These are phyloP conservation scores for Notodonta dromedarius DNA, from an alignment of 2,888 invertebrate species.

Conservation along the genomic window DNA sequence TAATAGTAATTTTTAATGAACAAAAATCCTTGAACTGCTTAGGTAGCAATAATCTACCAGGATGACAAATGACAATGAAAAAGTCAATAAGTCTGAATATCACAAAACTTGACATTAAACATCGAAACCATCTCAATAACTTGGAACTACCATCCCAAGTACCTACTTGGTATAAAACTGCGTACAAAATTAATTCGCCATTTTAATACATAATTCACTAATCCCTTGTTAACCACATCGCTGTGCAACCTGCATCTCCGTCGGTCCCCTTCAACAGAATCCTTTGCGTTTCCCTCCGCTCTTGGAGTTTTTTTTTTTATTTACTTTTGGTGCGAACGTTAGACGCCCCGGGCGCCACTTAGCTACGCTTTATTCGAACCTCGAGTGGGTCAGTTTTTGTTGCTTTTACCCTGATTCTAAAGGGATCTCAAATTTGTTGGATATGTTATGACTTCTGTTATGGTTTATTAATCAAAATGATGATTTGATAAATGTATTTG, in stretches of 20 bases:
- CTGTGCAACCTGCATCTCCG: constrained; percentile 31
- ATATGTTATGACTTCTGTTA: background rate
- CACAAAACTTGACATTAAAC: no score
- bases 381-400: constrained; percentile 44
- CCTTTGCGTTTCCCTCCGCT: constrained; percentile 64
- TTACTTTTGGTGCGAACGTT: constrained; percentile 60
- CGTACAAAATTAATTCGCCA: background rate
- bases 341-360: constrained; percentile 68
- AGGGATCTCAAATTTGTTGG: background rate
- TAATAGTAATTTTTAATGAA: no score
- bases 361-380: constrained; percentile 53
- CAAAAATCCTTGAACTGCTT: no score
- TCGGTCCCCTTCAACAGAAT: constrained; percentile 53
- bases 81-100: no score
- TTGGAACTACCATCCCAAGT: no score
- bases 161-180: no score
- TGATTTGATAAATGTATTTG: no score
- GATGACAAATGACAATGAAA: no score
- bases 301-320: constrained; percentile 60
- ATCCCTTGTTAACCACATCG: constrained; percentile 20
- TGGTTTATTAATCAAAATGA: no score
- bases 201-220: background rate
- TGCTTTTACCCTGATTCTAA: constrained; percentile 34
- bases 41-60: no score
- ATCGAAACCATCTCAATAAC: no score